Base-by-base conservation (phyloP, 2,113 vertebrate species). In the Limnothrissa miodon region DNA sequence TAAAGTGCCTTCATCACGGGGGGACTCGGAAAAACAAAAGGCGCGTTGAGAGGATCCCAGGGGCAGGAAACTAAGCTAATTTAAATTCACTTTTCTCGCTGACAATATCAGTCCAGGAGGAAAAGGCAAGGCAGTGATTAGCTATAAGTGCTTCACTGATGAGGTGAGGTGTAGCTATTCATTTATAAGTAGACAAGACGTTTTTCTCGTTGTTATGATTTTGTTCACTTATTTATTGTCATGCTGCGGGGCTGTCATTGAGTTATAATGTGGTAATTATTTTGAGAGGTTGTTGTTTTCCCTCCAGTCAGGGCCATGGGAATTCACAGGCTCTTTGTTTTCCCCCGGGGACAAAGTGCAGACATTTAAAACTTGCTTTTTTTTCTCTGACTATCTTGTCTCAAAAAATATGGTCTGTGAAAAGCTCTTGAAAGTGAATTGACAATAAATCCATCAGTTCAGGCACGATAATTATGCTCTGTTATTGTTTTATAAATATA, bases 41-140 rank as follows among this genome's bases (percentile, higher is more conserved):
- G 89, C 92, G 93, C 93, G 94, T 95, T 96, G 95, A 96, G 90
- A 89, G 90, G 96, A 94, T 92, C 94, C 90, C 91, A 94, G 92
- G 94, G 93, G 94, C 94, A 96, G 95, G 95, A 97, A 97, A 96
- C 92, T 88, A 92, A 85, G 92, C 94, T 95, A 95, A 96, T 96
- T 93, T 93, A 92, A 95, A 95, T 92, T 93, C 93, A 93, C 93
- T 94, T 83, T 53, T 74, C 46, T 95, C 46, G 95, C 90, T 95
- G 95, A 96, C 95, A 95, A 94, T 95, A 94, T 95, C 94, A 95
- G 93, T 93, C 92, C 92, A 95, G 78, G 87, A 93, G 93, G 91
- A 94, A 95, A 93, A 93, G 92, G 92, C 91, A 92, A 94, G 94
- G 93, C 93, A 93, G 93, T 95, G 95, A 95, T 96, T 95, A 95